Conservation (phyloP, 1,140 invertebrate genomes). For the Cryptotermes secundus region DNA sequence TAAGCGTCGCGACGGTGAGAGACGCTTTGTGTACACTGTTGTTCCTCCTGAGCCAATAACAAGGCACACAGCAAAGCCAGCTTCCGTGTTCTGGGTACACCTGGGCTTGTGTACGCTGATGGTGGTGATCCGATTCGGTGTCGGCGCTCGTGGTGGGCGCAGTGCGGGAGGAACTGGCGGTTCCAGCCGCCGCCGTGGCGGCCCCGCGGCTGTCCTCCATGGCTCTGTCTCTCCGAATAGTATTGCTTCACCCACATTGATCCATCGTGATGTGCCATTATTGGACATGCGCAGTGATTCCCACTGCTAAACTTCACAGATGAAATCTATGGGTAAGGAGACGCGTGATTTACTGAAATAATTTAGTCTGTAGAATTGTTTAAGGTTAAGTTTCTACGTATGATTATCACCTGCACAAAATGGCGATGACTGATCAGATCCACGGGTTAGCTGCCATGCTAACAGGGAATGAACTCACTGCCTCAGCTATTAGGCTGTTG, state of each 20-base stretch:
- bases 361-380: neutral
- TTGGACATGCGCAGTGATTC: neutral
- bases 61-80: slow-evolving; percentile 61
- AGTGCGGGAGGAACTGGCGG: neutral
- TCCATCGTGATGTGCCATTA: neutral
- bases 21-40: slow-evolving; percentile 61
- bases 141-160: neutral
- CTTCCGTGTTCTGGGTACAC: slow-evolving; percentile 42
- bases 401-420: too few species aligned
- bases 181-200: neutral
- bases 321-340: neutral
- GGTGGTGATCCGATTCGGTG: neutral
- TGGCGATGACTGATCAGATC: too few species aligned
- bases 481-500: too few species aligned
- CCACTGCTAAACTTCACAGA: neutral
- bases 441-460: too few species aligned
- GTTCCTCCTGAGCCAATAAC: slow-evolving; percentile 57
- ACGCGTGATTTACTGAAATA: neutral
- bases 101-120: neutral
- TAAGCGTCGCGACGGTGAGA: slow-evolving; percentile 57
- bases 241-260: neutral
- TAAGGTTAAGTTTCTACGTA: too few species aligned
- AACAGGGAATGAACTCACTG: too few species aligned
- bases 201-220: neutral
- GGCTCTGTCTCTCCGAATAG: neutral